These are phyloP conservation scores for Holocentrus rufus DNA, from an alignment of 2,797 vertebrate species.

Conservation along the genomic window DNA sequence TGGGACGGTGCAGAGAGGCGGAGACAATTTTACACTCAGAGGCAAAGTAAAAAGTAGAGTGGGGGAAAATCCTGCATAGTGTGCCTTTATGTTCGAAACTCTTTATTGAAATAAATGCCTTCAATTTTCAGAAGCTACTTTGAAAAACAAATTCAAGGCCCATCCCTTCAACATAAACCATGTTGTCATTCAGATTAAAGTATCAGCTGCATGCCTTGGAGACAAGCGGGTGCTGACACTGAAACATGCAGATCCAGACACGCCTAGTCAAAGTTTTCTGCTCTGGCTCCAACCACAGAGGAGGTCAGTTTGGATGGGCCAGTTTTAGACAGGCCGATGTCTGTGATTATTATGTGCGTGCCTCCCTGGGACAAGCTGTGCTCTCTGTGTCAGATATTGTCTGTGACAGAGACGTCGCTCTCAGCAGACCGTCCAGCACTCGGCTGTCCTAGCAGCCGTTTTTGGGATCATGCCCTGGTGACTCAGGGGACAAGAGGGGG, in stretches of 20 bases:
- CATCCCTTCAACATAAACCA: background rate
- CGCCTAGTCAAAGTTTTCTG: constrained; percentile 16
- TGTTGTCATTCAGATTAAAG: constrained; percentile 10
- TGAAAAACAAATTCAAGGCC: background rate
- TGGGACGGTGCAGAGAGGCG: too few relatives aligned
- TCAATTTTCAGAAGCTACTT: background rate
- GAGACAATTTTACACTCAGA: too few relatives aligned
- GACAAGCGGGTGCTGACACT: constrained; percentile 15
- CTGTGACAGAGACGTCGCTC: constrained; percentile 38
- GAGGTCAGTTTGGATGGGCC: constrained; percentile 20
- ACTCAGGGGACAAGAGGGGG: constrained; percentile 50
- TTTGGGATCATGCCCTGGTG: constrained; percentile 51
- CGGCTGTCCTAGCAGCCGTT: constrained; percentile 12
- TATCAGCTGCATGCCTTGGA: constrained; percentile 6
- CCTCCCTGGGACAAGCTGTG: constrained; percentile 38
- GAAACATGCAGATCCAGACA: constrained; percentile 14
- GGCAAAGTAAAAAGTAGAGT: too few relatives aligned
- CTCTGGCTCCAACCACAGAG: constrained; percentile 20
- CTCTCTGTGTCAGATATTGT: constrained; percentile 49
- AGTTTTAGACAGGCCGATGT: background rate
- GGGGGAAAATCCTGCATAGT: too few relatives aligned
- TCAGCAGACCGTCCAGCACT: constrained; percentile 14
- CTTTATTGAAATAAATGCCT: background rate
- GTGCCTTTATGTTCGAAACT: background rate
- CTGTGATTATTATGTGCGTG: constrained; percentile 45